Percentiles rank a stretch among this genome's conserved stretches.
phyloP scores from a whole-genome alignment of 1,140 invertebrate genomes.

The Sipha flava region DNA sequence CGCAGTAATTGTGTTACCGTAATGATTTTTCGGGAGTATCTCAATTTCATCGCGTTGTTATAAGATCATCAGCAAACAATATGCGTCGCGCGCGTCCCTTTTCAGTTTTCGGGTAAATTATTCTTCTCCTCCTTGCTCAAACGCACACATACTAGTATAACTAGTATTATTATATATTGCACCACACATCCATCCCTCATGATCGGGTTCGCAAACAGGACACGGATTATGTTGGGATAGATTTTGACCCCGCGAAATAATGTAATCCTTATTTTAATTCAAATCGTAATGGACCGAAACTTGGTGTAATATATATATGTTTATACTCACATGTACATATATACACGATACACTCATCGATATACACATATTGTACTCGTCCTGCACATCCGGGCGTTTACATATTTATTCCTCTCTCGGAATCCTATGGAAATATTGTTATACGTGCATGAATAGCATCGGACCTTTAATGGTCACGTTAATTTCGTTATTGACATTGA shows the following conservation, averaged over 20 bases:
- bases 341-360: neutral
- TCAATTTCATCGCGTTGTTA: constrained; percentile 7
- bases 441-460: no score
- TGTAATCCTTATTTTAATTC: constrained; percentile 27
- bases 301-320: no score
- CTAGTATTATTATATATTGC: no score
- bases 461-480: neutral
- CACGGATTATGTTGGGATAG: neutral
- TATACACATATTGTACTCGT: neutral
- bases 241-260: neutral
- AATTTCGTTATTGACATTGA: neutral
- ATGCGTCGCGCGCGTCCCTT: constrained; percentile 9
- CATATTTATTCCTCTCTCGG: no score
- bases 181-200: neutral
- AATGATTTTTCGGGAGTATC: constrained; percentile 23
- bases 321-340: neutral
- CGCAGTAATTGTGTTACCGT: constrained; percentile 7
- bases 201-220: neutral
- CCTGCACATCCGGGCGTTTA: neutral
- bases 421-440: neutral
- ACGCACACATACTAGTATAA: neutral
- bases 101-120: constrained; percentile 22
- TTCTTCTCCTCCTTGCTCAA: neutral
- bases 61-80: constrained; percentile 27
- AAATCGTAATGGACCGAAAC: neutral